Evolutionary conservation across 2,888 invertebrate genomes (phyloP).

Genomic region (Operophtera brumata): DNA sequence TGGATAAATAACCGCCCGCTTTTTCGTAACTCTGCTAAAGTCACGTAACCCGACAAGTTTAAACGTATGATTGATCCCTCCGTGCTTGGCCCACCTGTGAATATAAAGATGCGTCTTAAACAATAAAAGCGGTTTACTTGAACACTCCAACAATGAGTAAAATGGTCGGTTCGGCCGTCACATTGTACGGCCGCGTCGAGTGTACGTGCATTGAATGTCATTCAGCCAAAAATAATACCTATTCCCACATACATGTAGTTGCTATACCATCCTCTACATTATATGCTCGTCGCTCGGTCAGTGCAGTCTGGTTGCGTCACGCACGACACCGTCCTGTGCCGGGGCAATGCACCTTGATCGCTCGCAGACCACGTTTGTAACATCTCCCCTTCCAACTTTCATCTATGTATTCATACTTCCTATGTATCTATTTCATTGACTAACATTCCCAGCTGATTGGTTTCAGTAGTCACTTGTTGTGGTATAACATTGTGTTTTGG

Average conservation of each 20-base stretch:
- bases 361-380: slow-evolving; percentile 37
- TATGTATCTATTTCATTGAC: slow-evolving; percentile 48
- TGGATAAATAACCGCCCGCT: slow-evolving; percentile 39
- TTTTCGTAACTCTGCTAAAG: slow-evolving; percentile 35
- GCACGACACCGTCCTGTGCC: slow-evolving; percentile 47
- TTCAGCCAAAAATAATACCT: slow-evolving; percentile 65
- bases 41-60: slow-evolving; percentile 42
- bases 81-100: slow-evolving; percentile 22
- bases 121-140: slow-evolving; percentile 27
- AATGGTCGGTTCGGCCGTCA: slow-evolving; percentile 57
- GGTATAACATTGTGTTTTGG: background rate
- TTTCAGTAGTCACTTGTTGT: background rate
- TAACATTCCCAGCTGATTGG: slow-evolving; percentile 55
- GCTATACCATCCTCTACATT: slow-evolving; percentile 3
- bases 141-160: slow-evolving; percentile 45
- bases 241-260: slow-evolving; percentile 32
- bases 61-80: slow-evolving; percentile 50
- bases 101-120: slow-evolving; percentile 31
- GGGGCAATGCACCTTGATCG: slow-evolving; percentile 74
- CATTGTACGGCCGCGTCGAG: slow-evolving; percentile 35
- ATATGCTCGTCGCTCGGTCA: slow-evolving; percentile 58
- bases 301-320: slow-evolving; percentile 75
- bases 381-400: slow-evolving; percentile 43
- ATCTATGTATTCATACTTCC: slow-evolving; percentile 50
- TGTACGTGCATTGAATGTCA: slow-evolving; percentile 47